Percentiles rank a stretch among this genome's conserved stretches.
phyloP scores from a whole-genome alignment of 1,140 invertebrate genomes.

The Copidosoma floridanum region DNA sequence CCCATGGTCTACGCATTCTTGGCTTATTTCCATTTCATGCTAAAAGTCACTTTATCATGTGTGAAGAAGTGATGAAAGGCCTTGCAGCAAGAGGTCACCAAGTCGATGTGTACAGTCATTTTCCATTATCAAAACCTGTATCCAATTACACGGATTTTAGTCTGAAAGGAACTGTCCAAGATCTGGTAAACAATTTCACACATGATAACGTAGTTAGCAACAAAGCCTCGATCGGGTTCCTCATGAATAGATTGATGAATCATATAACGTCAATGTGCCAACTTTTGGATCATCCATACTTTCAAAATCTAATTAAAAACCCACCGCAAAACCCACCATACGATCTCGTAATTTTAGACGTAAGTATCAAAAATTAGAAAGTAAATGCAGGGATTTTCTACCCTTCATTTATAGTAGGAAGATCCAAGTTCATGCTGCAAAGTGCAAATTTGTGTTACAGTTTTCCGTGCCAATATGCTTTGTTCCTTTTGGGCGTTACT shows the following conservation, averaged over 20 bases:
- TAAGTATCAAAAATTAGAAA: not conserved
- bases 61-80: conserved; percentile 54
- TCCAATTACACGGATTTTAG: conserved; percentile 44
- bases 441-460: conserved; percentile 14
- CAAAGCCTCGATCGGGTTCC: too few species aligned
- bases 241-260: not conserved
- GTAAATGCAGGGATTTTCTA: too few species aligned
- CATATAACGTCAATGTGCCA: not conserved
- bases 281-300: not conserved
- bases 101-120: conserved; percentile 58
- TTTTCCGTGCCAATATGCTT: conserved; percentile 50
- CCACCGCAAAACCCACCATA: conserved; percentile 11
- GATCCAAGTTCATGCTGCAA: too few species aligned
- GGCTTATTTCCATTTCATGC: conserved; percentile 20
- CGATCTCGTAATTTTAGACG: conserved; percentile 19
- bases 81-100: conserved; percentile 58
- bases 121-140: conserved; percentile 42
- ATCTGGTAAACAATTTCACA: conserved; percentile 30
- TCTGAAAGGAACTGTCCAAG: conserved; percentile 31
- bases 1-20: not conserved
- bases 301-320: conserved; percentile 13
- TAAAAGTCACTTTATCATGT: conserved; percentile 59
- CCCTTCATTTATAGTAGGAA: not conserved
- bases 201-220: not conserved
- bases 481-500: conserved; percentile 58